These are phyloP conservation scores for Tragelaphus imberbis DNA, from an alignment of 2,113 vertebrate species.

Conservation along the genomic window DNA sequence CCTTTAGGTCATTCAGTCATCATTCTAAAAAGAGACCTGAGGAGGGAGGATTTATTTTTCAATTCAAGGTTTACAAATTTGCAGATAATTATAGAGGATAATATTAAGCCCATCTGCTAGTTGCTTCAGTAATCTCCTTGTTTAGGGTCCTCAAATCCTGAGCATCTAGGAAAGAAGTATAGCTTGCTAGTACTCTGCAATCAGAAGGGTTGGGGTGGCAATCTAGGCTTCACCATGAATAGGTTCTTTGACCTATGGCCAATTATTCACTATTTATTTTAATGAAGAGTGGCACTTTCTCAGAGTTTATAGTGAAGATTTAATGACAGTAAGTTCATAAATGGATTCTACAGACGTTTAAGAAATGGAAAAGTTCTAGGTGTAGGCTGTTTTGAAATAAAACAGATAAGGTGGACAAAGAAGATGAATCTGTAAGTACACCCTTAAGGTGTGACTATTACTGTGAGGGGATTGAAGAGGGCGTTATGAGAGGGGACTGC, in stretches of 20 bases:
- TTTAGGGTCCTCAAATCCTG: background rate
- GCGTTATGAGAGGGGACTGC: background rate
- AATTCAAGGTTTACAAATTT: slow-evolving; percentile 67
- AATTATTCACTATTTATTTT: background rate
- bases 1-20: slow-evolving; percentile 56
- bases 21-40: slow-evolving; percentile 52
- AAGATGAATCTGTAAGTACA: background rate
- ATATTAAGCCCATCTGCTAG: slow-evolving; percentile 58
- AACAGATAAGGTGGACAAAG: background rate
- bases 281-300: background rate
- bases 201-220: background rate
- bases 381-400: background rate
- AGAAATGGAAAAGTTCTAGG: background rate
- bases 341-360: background rate
- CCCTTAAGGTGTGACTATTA: background rate
- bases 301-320: background rate
- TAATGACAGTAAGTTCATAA: background rate
- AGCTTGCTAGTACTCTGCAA: background rate
- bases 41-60: slow-evolving; percentile 67
- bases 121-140: slow-evolving; percentile 36
- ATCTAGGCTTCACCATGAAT: background rate
- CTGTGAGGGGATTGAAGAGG: background rate
- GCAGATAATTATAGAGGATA: slow-evolving; percentile 67
- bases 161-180: background rate
- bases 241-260: background rate